phyloP scores from a whole-genome alignment of 2,888 invertebrate species.

The Acanthosepion esculentum region DNA sequence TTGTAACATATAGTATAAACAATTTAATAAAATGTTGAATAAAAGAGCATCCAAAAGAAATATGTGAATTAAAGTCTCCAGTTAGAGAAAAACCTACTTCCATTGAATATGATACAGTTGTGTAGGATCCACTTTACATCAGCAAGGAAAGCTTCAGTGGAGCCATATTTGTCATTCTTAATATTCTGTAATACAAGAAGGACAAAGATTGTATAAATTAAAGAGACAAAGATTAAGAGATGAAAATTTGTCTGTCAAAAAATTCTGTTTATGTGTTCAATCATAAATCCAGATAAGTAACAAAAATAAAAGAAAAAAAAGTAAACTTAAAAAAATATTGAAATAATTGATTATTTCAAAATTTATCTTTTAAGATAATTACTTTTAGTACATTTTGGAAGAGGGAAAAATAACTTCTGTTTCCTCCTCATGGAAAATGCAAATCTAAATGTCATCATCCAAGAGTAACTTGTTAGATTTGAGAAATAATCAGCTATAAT shows the following conservation, averaged over 20 bases:
- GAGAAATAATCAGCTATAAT: neutral
- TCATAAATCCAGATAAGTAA: neutral
- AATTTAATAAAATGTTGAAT: neutral
- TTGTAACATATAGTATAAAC: neutral
- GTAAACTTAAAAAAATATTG: neutral
- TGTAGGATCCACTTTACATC: constrained; percentile 96
- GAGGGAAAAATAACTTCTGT: too few species aligned
- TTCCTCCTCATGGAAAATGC: too few species aligned
- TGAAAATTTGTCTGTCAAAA: too few species aligned
- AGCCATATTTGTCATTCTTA: constrained; percentile 84
- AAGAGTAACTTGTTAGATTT: too few species aligned
- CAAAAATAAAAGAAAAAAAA: neutral
- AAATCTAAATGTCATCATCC: too few species aligned
- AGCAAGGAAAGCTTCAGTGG: constrained; percentile 90
- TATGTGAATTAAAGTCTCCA: neutral
- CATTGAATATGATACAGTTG: constrained; percentile 92
- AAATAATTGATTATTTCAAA: neutral
- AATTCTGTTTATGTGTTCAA: neutral
- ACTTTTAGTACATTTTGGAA: too few species aligned
- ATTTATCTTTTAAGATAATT: too few species aligned
- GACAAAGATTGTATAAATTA: neutral
- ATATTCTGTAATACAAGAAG: constrained; percentile 80
- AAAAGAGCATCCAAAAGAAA: constrained; percentile 10
- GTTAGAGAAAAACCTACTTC: constrained; percentile 80
- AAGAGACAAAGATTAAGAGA: too few species aligned